Percentiles rank a stretch among this genome's conserved stretches.
These are phyloP conservation scores for Oithona nana DNA, from an alignment of 2,888 invertebrate species.

Conservation along the genomic window DNA sequence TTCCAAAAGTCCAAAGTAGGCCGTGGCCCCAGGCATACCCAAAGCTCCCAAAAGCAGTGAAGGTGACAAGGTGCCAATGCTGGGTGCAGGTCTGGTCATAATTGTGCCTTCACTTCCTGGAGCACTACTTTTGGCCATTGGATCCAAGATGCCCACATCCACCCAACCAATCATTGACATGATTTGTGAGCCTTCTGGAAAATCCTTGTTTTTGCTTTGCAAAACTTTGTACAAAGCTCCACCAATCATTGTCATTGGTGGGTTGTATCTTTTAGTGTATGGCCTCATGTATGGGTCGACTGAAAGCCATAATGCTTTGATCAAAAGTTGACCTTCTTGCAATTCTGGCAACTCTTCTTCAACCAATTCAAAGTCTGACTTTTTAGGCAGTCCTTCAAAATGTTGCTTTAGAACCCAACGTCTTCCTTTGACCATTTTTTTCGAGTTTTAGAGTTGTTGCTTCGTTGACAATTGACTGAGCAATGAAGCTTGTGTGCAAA, in stretches of 20 bases:
- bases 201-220: not conserved
- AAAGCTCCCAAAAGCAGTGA: constrained; percentile 44
- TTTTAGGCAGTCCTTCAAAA: constrained; percentile 46
- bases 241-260: not conserved
- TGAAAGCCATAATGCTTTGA: not conserved
- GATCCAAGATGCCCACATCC: not conserved
- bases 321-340: constrained; percentile 43
- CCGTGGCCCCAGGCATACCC: constrained; percentile 54
- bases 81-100: constrained; percentile 29
- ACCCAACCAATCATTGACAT: not conserved
- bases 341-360: constrained; percentile 43
- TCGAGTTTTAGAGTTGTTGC: not conserved
- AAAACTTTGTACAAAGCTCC: not conserved
- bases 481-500: no score
- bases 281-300: not conserved
- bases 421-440: not conserved
- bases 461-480: no score
- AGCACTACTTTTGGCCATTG: not conserved
- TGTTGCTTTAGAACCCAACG: constrained; percentile 27
- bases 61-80: constrained; percentile 38
- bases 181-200: not conserved
- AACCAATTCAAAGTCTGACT: constrained; percentile 41
- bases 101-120: not conserved
- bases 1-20: constrained; percentile 51
- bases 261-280: not conserved